Percentiles rank a stretch among this genome's conserved stretches.
phyloP scores from a whole-genome alignment of 2,113 vertebrate species.

The Hippolais icterina region DNA sequence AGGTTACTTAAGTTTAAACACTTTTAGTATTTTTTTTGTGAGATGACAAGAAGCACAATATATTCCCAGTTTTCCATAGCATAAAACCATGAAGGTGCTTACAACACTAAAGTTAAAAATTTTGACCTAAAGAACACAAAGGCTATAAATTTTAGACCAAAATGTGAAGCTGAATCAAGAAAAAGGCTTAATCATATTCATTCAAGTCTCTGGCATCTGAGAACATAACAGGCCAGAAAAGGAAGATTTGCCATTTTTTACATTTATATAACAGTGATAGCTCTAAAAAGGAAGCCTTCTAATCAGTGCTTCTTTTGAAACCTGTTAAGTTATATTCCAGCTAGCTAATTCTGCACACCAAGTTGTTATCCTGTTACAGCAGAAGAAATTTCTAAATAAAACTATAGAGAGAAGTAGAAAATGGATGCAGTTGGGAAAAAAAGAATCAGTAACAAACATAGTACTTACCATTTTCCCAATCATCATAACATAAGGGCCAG shows the following conservation, averaged over 20 bases:
- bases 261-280: background rate
- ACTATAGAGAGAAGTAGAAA: background rate
- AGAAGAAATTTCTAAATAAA: background rate
- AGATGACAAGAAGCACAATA: background rate
- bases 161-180: background rate
- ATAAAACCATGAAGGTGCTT: background rate
- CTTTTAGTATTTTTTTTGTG: background rate
- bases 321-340: background rate
- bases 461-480: constrained; percentile 98
- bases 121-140: background rate
- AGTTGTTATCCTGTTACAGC: background rate
- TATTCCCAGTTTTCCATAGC: background rate
- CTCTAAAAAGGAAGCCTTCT: background rate
- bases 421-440: background rate
- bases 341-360: background rate
- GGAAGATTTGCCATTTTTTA: background rate
- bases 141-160: background rate
- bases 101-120: background rate
- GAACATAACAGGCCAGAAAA: background rate
- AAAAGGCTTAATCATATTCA: background rate
- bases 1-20: background rate
- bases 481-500: constrained; percentile 99
- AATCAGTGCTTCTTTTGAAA: background rate
- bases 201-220: background rate
- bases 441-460: background rate